A percentile compares a stretch with the other conserved stretches of the same genome.
Evolutionary conservation across 1,140 invertebrate species (phyloP).

Genomic region (Drosophila novamexicana): DNA sequence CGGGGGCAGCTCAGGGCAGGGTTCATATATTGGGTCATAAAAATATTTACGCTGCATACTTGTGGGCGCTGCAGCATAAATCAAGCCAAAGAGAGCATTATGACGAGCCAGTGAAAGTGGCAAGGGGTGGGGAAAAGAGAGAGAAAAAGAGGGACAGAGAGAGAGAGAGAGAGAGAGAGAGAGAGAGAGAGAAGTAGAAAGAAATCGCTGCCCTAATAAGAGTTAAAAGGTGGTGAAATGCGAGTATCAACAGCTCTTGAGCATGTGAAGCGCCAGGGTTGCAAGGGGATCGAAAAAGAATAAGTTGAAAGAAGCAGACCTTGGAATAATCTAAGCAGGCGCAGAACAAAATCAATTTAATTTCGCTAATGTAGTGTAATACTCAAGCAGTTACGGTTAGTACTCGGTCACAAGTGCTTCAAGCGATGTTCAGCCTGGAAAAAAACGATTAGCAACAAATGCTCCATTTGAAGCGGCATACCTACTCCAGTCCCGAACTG

Average conservation of each 20-base stretch:
- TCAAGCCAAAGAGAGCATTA: constrained; percentile 59
- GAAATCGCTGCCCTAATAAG: constrained; percentile 13
- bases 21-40: constrained; percentile 67
- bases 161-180: constrained; percentile 1
- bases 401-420: constrained; percentile 36
- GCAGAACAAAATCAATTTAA: constrained; percentile 68
- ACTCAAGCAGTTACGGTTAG: constrained; percentile 54
- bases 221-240: constrained; percentile 63
- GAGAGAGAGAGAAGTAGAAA: background rate
- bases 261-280: constrained; percentile 31
- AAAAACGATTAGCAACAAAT: constrained; percentile 73
- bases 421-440: constrained; percentile 31
- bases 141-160: background rate
- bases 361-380: constrained; percentile 83
- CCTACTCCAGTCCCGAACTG: background rate
- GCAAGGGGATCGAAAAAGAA: constrained; percentile 3
- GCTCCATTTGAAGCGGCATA: constrained; percentile 54
- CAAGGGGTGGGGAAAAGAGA: background rate
- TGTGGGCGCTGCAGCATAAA: constrained; percentile 73
- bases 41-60: constrained; percentile 78
- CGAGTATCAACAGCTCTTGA: constrained; percentile 32
- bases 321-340: constrained; percentile 19
- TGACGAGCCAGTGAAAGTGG: constrained; percentile 21
- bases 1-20: background rate
- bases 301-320: background rate